phyloP scores from a whole-genome alignment of 2,797 vertebrate species.

The Menidia menidia region DNA sequence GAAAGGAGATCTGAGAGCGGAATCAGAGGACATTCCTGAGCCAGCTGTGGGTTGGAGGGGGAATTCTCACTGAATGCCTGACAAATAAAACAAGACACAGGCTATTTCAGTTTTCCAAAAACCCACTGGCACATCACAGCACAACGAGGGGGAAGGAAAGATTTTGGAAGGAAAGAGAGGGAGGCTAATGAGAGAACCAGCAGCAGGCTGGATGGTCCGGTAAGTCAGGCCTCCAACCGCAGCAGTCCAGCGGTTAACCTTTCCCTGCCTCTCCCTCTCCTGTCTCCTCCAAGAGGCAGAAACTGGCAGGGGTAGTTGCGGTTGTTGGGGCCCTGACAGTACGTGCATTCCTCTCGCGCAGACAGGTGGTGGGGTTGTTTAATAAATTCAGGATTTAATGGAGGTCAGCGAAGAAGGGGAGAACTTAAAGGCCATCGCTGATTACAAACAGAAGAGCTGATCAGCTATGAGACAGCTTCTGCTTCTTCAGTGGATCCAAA shows the following conservation, averaged over 20 bases:
- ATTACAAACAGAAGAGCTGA: conserved; percentile 70
- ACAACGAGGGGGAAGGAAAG: conserved; percentile 59
- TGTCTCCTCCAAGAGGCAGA: conserved; percentile 56
- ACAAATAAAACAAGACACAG: conserved; percentile 81
- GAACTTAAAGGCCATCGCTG: conserved; percentile 61
- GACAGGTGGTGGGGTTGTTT: conserved; percentile 79
- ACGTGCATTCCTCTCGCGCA: conserved; percentile 66
- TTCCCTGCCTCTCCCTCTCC: conserved; percentile 62
- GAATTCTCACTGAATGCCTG: conserved; percentile 81
- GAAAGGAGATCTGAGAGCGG: conserved; percentile 71
- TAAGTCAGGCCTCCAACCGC: conserved; percentile 64
- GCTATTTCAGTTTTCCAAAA: conserved; percentile 78
- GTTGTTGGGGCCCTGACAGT: conserved; percentile 34
- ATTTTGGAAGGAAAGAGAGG: conserved; percentile 64
- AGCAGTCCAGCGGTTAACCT: conserved; percentile 75
- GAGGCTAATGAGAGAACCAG: conserved; percentile 76
- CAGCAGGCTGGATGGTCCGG: conserved; percentile 56
- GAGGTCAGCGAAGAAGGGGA: conserved; percentile 38
- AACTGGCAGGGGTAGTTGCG: conserved; percentile 40
- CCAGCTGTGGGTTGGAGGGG: conserved; percentile 85
- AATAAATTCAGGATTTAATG: conserved; percentile 77
- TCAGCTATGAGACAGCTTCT: conserved; percentile 70
- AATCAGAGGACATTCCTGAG: conserved; percentile 80
- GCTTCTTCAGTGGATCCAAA: conserved; percentile 47
- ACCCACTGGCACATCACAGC: conserved; percentile 59